Base-by-base conservation (phyloP, 2,888 invertebrate species). In the Pollenia labialis region DNA sequence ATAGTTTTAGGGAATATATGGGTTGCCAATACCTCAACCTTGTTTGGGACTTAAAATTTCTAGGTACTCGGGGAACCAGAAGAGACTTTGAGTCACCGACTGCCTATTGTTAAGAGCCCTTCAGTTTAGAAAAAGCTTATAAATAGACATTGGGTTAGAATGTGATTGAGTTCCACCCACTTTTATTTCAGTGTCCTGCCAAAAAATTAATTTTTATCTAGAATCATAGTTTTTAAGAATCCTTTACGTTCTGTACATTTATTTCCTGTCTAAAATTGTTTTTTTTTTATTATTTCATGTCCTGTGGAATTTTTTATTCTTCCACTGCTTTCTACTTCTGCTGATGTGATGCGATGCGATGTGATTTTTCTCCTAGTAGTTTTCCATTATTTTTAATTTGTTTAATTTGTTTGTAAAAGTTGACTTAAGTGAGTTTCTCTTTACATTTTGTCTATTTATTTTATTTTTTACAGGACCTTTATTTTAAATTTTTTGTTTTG, bases 371-470 rank as follows among this genome's bases (percentile, higher is more conserved):
- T 62, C 58, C 14, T 46, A 69, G 74, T 81, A 85, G 80, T 83
- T 87, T 81, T 76, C 77, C 80, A 86, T 86, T 86, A 85, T 87
- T 87, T 87, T 87, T 85, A 85, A 87, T 87, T 87, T 87, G 83
- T 87, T 87, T 87, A 87, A 87, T 85, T 87, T 85, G 87, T 85
- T 87, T 86, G 83, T 52, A 58, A 85, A 87, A 87, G 87, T 87
- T 87, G 85, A 85, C 86, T 86, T 80, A 60, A 76, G 80, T 86
- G 62, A 60, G 81, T 68, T 81, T 77, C 23, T 54, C n/a, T 64
- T 75, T 46, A 32, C 32, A 16, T 72, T 56, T 80, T 48, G 4
- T 50, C 75, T 23, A 46, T 85, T n/a, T 62, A 44, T 44, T 44
- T 50, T 44, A 72, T 72, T 74, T 71, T 72, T 62, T 64, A 2